A percentile compares a stretch with the other conserved stretches of the same genome.
Evolutionary conservation across 2,797 vertebrate genomes (phyloP).

Genomic region (Chelon auratus): DNA sequence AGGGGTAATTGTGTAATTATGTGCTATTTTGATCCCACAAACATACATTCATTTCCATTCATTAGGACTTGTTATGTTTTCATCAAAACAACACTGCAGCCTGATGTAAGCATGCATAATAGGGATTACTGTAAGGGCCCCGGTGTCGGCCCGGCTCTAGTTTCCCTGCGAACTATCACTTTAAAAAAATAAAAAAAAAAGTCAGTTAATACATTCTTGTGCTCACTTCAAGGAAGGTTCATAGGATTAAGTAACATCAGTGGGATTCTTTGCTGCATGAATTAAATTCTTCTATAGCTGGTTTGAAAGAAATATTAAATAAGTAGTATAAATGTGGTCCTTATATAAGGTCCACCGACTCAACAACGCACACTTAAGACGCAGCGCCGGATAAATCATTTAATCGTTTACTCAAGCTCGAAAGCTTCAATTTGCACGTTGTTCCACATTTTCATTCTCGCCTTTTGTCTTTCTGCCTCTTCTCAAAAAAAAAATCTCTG

Average conservation of each 20-base stretch:
- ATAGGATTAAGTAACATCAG: slow-evolving; percentile 41
- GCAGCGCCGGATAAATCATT: slow-evolving; percentile 70
- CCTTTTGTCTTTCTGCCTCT: slow-evolving; percentile 34
- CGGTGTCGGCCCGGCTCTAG: slow-evolving; percentile 50
- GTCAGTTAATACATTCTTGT: slow-evolving; percentile 24
- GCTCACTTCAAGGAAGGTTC: slow-evolving; percentile 48
- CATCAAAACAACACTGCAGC: slow-evolving; percentile 77
- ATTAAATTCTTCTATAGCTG: slow-evolving; percentile 22
- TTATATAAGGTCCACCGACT: slow-evolving; percentile 45
- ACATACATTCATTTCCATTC: slow-evolving; percentile 86
- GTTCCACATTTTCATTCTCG: slow-evolving; percentile 67
- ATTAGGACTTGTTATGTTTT: slow-evolving; percentile 84
- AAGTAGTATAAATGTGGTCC: slow-evolving; percentile 38
- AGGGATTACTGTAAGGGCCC: slow-evolving; percentile 68
- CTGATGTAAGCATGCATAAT: slow-evolving; percentile 84
- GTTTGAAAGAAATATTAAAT: slow-evolving; percentile 32
- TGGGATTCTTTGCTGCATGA: slow-evolving; percentile 40
- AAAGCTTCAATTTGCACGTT: slow-evolving; percentile 76
- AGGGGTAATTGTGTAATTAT: slow-evolving; percentile 85
- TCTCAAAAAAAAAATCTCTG: slow-evolving; percentile 60
- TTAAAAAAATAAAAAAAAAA: slow-evolving; percentile 8
- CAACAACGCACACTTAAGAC: slow-evolving; percentile 58
- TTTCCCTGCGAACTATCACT: slow-evolving; percentile 51
- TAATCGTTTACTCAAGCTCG: slow-evolving; percentile 70
- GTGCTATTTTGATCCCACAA: slow-evolving; percentile 84